These are phyloP conservation scores for Apostichopus parvimensis DNA, from an alignment of 35 echinoderm and acorn worm genomes.

Conservation along the genomic window DNA sequence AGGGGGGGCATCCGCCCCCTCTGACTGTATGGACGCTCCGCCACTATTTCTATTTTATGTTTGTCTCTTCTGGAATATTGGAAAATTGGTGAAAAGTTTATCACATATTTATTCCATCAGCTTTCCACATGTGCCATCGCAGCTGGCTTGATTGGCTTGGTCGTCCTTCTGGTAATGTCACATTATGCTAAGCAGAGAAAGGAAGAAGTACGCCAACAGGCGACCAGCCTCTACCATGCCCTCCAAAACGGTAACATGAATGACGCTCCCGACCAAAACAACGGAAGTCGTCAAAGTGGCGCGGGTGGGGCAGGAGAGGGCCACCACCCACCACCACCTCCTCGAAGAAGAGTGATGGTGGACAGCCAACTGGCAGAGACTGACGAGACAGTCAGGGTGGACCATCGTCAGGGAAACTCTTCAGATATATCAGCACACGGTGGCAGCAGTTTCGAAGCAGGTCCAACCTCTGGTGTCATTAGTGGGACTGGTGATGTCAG, in stretches of 20 bases:
- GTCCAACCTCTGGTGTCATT: not conserved
- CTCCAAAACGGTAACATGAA: slow-evolving; percentile 36
- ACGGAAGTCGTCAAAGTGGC: not conserved
- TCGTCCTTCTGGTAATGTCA: slow-evolving; percentile 32
- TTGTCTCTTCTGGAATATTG: too few species aligned
- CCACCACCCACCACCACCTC: not conserved
- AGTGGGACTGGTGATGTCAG: not conserved
- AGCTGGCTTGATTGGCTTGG: slow-evolving; percentile 3
- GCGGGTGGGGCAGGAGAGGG: not conserved
- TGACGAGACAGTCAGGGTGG: not conserved
- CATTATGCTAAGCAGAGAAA: slow-evolving; percentile 34
- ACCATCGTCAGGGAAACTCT: not conserved
- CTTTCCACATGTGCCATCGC: slow-evolving; percentile 42
- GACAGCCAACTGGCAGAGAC: slow-evolving; percentile 12
- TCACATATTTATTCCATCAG: not conserved
- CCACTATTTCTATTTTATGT: too few species aligned
- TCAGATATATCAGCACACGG: not conserved
- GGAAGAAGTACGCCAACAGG: slow-evolving; percentile 36
- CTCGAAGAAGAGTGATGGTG: not conserved
- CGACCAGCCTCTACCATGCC: slow-evolving; percentile 38
- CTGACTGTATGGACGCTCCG: too few species aligned
- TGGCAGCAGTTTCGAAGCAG: not conserved
- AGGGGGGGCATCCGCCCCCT: too few species aligned
- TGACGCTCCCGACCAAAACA: not conserved
- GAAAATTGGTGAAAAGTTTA: too few species aligned